Percentiles rank a stretch among this genome's conserved stretches.
phyloP scores from a whole-genome alignment of 2,113 vertebrate species.

The Paraplagusia blochii region DNA sequence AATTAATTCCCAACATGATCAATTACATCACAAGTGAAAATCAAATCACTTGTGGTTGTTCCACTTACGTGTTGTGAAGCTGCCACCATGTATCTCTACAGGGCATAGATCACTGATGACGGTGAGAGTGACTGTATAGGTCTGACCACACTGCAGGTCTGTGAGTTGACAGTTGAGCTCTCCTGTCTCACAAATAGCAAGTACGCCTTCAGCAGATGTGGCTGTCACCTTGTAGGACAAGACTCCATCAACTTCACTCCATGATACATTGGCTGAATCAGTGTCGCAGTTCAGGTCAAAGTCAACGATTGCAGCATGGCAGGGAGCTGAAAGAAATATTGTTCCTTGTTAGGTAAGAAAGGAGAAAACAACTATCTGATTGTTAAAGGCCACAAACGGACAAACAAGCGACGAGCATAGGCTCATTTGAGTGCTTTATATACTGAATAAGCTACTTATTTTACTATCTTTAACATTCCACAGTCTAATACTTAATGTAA shows the following conservation, averaged over 20 bases:
- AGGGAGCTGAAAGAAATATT: conserved; percentile 64
- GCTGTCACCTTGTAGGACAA: conserved; percentile 62
- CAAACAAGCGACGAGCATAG: too few relatives aligned
- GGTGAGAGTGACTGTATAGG: conserved; percentile 64
- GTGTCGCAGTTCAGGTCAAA: conserved; percentile 59
- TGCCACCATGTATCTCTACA: conserved; percentile 19
- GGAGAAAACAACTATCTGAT: too few relatives aligned
- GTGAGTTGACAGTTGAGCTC: conserved; percentile 56
- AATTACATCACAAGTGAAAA: too few relatives aligned
- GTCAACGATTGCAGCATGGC: conserved; percentile 38
- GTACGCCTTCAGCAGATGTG: conserved; percentile 29
- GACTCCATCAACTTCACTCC: conserved; percentile 59
- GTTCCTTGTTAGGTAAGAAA: too few relatives aligned
- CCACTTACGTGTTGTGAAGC: conserved; percentile 73
- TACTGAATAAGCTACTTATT: too few relatives aligned
- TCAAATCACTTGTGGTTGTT: neutral
- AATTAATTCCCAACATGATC: too few relatives aligned
- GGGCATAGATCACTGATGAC: conserved; percentile 55
- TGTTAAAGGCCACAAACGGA: too few relatives aligned
- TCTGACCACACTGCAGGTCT: conserved; percentile 68
- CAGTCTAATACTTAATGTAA: too few relatives aligned
- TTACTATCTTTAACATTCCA: too few relatives aligned
- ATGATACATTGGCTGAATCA: conserved; percentile 57
- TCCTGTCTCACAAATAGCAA: conserved; percentile 43
- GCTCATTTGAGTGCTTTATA: too few relatives aligned